These are phyloP conservation scores for Carassius carassius DNA, from an alignment of 2,113 vertebrate species.

Conservation along the genomic window DNA sequence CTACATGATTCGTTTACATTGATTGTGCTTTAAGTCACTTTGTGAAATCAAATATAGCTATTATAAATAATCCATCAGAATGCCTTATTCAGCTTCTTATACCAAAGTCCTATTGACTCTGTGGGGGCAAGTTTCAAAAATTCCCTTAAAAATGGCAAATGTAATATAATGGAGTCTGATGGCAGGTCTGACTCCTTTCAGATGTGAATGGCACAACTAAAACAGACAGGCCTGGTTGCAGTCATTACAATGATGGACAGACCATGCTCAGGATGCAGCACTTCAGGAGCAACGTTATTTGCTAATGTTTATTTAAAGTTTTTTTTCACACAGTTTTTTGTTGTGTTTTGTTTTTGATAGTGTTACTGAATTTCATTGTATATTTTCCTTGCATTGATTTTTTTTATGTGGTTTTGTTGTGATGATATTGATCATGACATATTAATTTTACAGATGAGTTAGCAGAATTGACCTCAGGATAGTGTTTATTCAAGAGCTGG, in stretches of 20 bases:
- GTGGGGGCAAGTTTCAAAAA: too few relatives aligned
- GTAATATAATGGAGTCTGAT: constrained; percentile 1
- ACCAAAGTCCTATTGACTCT: not conserved
- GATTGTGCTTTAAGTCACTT: constrained; percentile 10
- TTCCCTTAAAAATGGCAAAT: not conserved
- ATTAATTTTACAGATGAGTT: constrained; percentile 38
- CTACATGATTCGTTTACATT: not conserved
- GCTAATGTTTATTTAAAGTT: not conserved
- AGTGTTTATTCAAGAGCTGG: constrained; percentile 21
- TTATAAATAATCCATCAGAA: not conserved
- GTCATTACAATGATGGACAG: constrained; percentile 11
- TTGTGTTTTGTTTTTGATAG: not conserved
- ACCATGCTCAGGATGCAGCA: not conserved
- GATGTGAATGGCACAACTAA: not conserved
- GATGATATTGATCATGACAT: constrained; percentile 19
- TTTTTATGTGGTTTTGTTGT: not conserved
- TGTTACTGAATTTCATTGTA: not conserved
- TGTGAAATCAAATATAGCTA: constrained; percentile 1
- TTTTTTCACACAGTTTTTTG: not conserved
- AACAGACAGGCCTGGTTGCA: not conserved
- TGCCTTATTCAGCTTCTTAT: not conserved
- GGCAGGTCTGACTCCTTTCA: not conserved
- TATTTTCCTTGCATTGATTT: not conserved
- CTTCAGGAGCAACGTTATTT: not conserved
- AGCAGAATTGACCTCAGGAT: constrained; percentile 3